phyloP scores from a whole-genome alignment of 2,888 invertebrate genomes.

The Chorisops tibialis region DNA sequence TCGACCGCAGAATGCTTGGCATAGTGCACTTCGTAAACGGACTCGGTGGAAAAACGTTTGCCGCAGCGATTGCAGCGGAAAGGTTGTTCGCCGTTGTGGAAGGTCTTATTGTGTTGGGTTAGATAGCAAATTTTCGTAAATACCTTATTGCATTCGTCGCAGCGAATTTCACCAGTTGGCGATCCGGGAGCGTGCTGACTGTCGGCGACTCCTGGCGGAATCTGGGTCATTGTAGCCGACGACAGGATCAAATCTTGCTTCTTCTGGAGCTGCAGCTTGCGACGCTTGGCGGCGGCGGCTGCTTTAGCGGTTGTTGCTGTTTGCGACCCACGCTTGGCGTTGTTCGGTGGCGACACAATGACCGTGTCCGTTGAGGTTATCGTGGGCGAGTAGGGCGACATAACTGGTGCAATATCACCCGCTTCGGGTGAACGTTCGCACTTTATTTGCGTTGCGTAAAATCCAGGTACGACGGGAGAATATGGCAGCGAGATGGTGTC shows the following conservation, averaged over 20 bases:
- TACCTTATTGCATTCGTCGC: constrained; percentile 76
- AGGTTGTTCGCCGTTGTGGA: constrained; percentile 82
- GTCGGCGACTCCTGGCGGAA: neutral
- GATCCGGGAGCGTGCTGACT: neutral
- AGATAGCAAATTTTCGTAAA: constrained; percentile 85
- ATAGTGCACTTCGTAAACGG: constrained; percentile 69
- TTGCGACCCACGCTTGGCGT: constrained; percentile 52
- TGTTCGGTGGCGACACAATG: constrained; percentile 29
- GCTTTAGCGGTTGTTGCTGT: constrained; percentile 52
- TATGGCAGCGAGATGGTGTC: constrained; percentile 34
- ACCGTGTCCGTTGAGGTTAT: constrained; percentile 17
- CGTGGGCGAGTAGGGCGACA: constrained; percentile 45
- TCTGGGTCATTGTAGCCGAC: neutral
- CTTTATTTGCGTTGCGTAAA: constrained; percentile 37
- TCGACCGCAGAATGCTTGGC: constrained; percentile 71
- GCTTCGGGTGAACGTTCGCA: constrained; percentile 45
- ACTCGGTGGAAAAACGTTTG: constrained; percentile 73
- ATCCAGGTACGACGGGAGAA: constrained; percentile 39
- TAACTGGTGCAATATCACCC: constrained; percentile 46
- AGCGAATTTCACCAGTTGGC: constrained; percentile 56
- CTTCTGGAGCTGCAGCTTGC: constrained; percentile 32
- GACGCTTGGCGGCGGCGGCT: constrained; percentile 43
- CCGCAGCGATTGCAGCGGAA: constrained; percentile 83
- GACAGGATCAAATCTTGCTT: constrained; percentile 38
- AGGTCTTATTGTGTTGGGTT: constrained; percentile 87